Evolutionary conservation across 2,888 invertebrate genomes (phyloP), one percentile per base, ranked within the genome.

Genomic region (Eristalis intricaria): DNA sequence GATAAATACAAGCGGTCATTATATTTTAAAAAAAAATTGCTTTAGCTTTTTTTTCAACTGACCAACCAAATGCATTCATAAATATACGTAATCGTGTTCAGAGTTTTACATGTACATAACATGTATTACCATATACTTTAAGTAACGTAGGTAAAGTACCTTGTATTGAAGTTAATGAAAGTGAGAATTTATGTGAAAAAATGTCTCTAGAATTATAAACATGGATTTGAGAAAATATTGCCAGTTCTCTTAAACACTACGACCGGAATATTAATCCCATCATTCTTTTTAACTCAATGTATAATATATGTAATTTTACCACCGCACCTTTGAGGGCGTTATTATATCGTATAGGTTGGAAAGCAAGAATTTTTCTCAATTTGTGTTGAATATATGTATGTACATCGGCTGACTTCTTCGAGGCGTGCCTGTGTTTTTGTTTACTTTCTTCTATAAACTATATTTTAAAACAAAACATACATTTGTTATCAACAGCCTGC

Each of bases 401-500:
- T 50, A 2, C n/a, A 43, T n/a, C 19, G 8, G 4, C 19, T 43
- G 7, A 19, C 43, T 50, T 19, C 19, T n/a, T 19, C 1, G 32
- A 32, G 32, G 32, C 32, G 32, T 8, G 0, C 5, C 1, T 10
- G 32, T 19, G 10, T 7, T 8, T 60, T 23, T 60, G 80, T 88
- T 90, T 86, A 10, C 32, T 32, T 8, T 32, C 32, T 82, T 73
- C 87, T 43, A 10, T 19, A 19, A 1, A 50, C 19, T 5, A 8
- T 50, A n/a, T 19, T 19, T 50, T 8, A 19, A 19, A 8, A 19
- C n/a, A 50, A 8, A 19, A 50, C n/a, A n/a, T 15, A 43, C 8
- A 19, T 58, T 68, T 81, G 83, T 77, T 79, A 73, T 19, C 66
- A 60, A 70, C 64, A 97, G 97, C 96, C 97, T 91, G 97, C 97